Percentiles rank a stretch among this genome's conserved stretches.
Evolutionary conservation across 2,113 vertebrate genomes (phyloP).

Genomic region (Oncorhynchus mykiss): DNA sequence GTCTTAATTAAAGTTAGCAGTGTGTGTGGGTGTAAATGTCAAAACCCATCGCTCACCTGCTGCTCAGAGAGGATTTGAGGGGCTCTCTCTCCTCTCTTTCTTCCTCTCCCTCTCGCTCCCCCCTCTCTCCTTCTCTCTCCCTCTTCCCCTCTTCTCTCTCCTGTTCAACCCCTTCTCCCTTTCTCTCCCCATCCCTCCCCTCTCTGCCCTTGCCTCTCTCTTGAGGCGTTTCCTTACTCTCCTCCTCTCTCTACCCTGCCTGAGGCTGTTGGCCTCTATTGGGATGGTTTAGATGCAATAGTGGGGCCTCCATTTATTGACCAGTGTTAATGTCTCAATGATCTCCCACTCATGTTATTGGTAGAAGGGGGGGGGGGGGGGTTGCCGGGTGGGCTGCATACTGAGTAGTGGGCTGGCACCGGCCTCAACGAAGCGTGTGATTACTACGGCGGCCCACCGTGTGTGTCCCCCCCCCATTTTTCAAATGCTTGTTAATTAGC

Average conservation of each 20-base stretch:
- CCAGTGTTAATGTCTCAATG: constrained; percentile 67
- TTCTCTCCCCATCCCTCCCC: not conserved
- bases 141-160: not conserved
- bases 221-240: constrained; percentile 7
- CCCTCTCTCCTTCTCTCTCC: not conserved
- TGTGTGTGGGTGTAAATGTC: constrained; percentile 30
- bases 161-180: too few relatives aligned
- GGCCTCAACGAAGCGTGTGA: not conserved
- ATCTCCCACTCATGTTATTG: constrained; percentile 47
- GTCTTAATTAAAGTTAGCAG: constrained; percentile 41
- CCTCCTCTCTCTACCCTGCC: constrained; percentile 45
- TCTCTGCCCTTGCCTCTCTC: not conserved
- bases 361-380: constrained; percentile 27
- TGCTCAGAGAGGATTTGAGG: constrained; percentile 9
- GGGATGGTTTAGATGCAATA: constrained; percentile 62
- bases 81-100: not conserved
- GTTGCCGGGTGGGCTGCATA: constrained; percentile 10
- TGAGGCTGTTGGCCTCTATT: constrained; percentile 52
- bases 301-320: constrained; percentile 64
- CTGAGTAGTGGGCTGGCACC: constrained; percentile 25
- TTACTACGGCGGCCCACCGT: not conserved
- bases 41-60: constrained; percentile 39
- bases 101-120: not conserved
- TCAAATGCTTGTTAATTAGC: constrained; percentile 65
- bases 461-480: constrained; percentile 42